Conservation (phyloP, 64 coral and sea anemone species). For the Montipora efflorescens region DNA sequence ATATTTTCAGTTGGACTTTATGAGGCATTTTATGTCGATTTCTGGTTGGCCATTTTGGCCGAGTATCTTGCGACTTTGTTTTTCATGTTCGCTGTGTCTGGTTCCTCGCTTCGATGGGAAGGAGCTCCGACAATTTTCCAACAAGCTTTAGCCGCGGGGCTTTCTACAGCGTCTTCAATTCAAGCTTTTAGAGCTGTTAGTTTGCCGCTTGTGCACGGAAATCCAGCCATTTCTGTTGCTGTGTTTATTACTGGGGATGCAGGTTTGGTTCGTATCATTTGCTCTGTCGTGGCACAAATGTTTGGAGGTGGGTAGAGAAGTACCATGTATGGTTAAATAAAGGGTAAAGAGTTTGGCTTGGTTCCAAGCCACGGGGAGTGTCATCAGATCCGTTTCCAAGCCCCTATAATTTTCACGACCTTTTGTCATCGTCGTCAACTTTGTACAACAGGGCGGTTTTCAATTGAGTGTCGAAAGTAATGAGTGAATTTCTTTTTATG, state of each 20-base stretch:
- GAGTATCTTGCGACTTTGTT: conserved; percentile 81
- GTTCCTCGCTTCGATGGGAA: conserved; percentile 78
- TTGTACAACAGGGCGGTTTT: neutral
- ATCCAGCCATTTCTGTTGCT: conserved; percentile 79
- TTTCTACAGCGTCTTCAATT: conserved; percentile 54
- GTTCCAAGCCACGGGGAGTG: too few relatives aligned
- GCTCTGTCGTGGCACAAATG: conserved; percentile 66
- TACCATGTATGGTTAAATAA: neutral
- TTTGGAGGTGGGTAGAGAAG: conserved; percentile 76
- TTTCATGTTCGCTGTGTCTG: conserved; percentile 83
- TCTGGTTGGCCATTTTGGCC: conserved; percentile 84
- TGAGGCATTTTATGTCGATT: conserved; percentile 70
- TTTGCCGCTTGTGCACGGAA: conserved; percentile 81
- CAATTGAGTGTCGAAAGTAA: neutral
- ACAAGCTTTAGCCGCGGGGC: conserved; percentile 79
- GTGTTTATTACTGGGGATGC: conserved; percentile 76
- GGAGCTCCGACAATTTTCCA: conserved; percentile 75
- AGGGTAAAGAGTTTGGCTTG: too few relatives aligned
- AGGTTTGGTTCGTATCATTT: conserved; percentile 50
- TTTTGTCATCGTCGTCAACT: too few relatives aligned
- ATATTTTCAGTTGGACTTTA: conserved; percentile 55
- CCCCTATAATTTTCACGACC: too few relatives aligned
- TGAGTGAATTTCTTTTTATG: too few relatives aligned
- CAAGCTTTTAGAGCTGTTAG: conserved; percentile 90
- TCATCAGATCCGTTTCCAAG: too few relatives aligned